Base-by-base conservation (phyloP, 1,140 invertebrate species). In the Lethrus apterus region DNA sequence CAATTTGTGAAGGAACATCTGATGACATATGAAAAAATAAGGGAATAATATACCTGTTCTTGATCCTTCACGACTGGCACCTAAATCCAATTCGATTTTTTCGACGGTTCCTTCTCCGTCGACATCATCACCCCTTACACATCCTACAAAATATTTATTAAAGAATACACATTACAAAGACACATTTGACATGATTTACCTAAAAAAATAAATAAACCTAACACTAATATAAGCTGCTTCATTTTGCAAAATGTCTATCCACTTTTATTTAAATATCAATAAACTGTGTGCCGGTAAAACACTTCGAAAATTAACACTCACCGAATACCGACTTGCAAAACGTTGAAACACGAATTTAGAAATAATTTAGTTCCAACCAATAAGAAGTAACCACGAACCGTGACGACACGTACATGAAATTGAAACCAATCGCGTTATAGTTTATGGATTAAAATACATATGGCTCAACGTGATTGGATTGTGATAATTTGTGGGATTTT, bases 61-160 rank as follows among this genome's bases (percentile, higher is more conserved):
- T 9, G 86, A 90, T 45, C 75, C 89, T 67, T 92, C 88, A 55
- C 81, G 75, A 47, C 80, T 86, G 19, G 83, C 77, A 3, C 87
- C 87, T 32, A 92, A 65, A 68, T 92, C 83, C 26, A 74, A 58
- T 30, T 90, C 84, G 15, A 91, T 78, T 11, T 63, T 74, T 56
- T 71, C 70, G 3, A 65, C 65, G 8, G 66, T 72, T 41, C 64
- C 70, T 43, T 72, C 67, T 50, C 72, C 70, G 15, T 47, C 48
- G 17, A 45, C 38, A 17, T 49, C 55, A 49, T 58, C 56, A 10
- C 49, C 58, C 29, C 34, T 47, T 51, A 54, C 48, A 36, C 40
- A 21, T 41, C 62, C 56, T 63, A 46, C 23, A 52, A 50, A 31
- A 47, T 29, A 48, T 31, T 11, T 32, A 4, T 3, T 21, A n/a